Conservation (phyloP, 2,113 vertebrate genomes). For the Pseudolaguvia tuberculata region DNA sequence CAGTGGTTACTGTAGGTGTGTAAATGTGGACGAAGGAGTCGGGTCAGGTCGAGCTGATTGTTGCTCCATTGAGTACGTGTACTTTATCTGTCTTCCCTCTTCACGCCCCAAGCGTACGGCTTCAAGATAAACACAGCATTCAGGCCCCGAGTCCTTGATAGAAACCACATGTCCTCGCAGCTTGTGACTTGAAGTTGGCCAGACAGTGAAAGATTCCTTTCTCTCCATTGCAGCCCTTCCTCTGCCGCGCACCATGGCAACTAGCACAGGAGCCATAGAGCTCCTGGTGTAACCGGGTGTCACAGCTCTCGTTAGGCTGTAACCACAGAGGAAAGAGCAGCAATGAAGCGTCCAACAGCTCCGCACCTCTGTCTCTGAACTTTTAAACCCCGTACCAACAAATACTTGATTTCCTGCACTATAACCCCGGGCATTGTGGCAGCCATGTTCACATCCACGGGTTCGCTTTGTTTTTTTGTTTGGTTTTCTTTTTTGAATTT, state of each 20-base stretch:
- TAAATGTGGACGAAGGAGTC: background rate
- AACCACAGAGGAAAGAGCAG: slow-evolving; percentile 22
- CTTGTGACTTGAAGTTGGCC: slow-evolving; percentile 26
- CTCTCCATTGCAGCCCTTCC: slow-evolving; percentile 1
- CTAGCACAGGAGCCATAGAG: slow-evolving; percentile 11
- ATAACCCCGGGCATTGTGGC: background rate
- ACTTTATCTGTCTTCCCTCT: slow-evolving; percentile 18
- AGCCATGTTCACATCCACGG: slow-evolving; percentile 2
- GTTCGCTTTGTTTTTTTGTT: slow-evolving; percentile 6
- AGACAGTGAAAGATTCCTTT: slow-evolving; percentile 29
- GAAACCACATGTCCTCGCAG: slow-evolving; percentile 10
- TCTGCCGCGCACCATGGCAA: slow-evolving; percentile 19
- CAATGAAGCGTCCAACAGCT: background rate
- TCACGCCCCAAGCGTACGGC: slow-evolving; percentile 18
- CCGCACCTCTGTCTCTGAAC: background rate
- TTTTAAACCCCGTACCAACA: background rate
- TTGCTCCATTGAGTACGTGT: background rate
- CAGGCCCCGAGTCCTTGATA: slow-evolving; percentile 38
- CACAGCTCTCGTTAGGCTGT: slow-evolving; percentile 7
- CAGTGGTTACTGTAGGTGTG: background rate
- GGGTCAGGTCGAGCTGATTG: background rate
- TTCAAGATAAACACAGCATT: slow-evolving; percentile 22
- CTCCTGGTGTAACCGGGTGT: slow-evolving; percentile 2
- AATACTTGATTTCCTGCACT: slow-evolving; percentile 31
- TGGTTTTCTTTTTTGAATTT: background rate